These are phyloP conservation scores for Regulus satrapa DNA, from an alignment of 2,113 vertebrate species.

Conservation along the genomic window DNA sequence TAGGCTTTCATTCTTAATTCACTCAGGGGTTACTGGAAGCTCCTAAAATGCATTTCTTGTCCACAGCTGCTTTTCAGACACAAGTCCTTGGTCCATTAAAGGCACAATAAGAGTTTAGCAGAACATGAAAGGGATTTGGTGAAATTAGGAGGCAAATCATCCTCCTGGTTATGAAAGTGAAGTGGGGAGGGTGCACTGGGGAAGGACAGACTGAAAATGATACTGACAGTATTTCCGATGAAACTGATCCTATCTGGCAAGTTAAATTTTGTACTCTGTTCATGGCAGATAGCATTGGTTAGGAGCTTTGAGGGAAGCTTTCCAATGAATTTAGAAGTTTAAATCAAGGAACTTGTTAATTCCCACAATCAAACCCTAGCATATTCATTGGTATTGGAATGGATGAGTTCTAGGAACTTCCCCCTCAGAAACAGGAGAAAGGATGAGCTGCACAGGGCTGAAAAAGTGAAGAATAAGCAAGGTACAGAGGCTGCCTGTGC, in stretches of 20 bases:
- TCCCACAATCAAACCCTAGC: background rate
- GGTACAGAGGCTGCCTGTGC: background rate
- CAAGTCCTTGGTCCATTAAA: background rate
- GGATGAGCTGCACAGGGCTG: background rate
- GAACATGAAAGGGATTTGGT: background rate
- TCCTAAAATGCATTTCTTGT: background rate
- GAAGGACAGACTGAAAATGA: background rate
- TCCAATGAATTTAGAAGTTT: background rate
- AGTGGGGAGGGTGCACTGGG: background rate
- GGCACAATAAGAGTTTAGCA: background rate
- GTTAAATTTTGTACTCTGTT: background rate
- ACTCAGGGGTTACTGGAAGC: background rate
- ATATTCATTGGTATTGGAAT: background rate
- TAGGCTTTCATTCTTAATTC: background rate
- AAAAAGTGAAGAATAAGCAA: background rate
- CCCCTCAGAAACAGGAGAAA: background rate
- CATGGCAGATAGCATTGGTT: background rate
- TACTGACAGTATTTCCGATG: background rate
- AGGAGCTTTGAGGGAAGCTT: background rate
- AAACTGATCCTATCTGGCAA: background rate
- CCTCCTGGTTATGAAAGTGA: background rate
- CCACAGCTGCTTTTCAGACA: background rate
- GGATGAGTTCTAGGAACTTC: background rate
- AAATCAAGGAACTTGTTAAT: background rate
- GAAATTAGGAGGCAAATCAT: background rate